Percentiles rank a stretch among this genome's conserved stretches.
Conservation (phyloP, 2,113 vertebrate genomes). For the Epinephelus fuscoguttatus region DNA sequence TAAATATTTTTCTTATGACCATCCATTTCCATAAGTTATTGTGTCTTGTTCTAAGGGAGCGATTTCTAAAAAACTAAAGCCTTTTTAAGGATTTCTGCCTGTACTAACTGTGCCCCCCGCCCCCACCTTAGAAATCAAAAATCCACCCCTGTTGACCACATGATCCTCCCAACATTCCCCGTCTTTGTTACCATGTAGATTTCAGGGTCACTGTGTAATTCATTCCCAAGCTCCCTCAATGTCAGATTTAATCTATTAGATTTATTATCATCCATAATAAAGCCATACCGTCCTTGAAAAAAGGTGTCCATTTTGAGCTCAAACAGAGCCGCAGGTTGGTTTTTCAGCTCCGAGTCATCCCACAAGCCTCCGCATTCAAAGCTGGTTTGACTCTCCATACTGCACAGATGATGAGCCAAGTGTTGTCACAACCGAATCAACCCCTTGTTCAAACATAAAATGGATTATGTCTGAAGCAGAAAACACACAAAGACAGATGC, state of each 20-base stretch:
- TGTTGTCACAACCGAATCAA: slow-evolving; percentile 53
- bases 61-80: no score
- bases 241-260: no score
- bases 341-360: slow-evolving; percentile 7
- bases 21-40: no score
- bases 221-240: neutral
- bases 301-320: slow-evolving; percentile 7
- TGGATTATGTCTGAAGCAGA: slow-evolving; percentile 46
- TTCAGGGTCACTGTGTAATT: neutral
- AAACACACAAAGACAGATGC: slow-evolving; percentile 20
- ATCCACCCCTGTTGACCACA: no score
- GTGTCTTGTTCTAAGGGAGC: no score
- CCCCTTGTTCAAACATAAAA: slow-evolving; percentile 38
- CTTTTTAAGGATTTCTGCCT: no score
- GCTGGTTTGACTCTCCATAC: slow-evolving; percentile 32
- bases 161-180: neutral
- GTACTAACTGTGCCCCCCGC: no score
- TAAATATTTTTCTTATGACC: no score
- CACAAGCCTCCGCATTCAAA: slow-evolving; percentile 36
- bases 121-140: no score
- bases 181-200: neutral
- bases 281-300: neutral
- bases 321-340: neutral
- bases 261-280: slow-evolving; percentile 1
- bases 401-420: slow-evolving; percentile 38